These are phyloP conservation scores for Julus scanicus DNA, from an alignment of 2,888 invertebrate species.

Conservation along the genomic window DNA sequence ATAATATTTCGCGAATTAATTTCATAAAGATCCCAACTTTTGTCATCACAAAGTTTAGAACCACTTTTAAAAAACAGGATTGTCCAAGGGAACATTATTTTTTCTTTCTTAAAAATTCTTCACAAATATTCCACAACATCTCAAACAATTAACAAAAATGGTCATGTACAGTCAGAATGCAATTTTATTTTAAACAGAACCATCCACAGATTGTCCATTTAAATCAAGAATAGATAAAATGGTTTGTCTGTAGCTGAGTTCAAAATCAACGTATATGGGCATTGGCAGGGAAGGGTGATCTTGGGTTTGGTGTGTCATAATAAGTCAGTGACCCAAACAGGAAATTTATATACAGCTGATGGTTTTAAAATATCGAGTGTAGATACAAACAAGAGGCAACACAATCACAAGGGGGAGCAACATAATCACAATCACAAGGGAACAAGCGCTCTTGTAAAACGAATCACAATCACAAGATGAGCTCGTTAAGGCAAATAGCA, in stretches of 20 bases:
- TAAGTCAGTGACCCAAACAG: not conserved
- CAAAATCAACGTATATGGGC: not conserved
- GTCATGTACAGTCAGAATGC: not conserved
- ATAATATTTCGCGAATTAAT: too few relatives aligned
- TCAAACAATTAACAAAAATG: not conserved
- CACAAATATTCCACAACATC: not conserved
- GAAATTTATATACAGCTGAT: not conserved
- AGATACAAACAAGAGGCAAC: not conserved
- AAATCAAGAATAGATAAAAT: not conserved
- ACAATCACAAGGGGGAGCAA: not conserved
- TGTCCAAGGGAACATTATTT: too few relatives aligned
- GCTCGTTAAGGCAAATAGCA: constrained; percentile 5
- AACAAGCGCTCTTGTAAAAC: not conserved
- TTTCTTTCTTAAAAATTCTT: too few relatives aligned
- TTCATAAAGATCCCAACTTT: too few relatives aligned
- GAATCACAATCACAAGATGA: not conserved
- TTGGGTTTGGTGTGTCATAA: not conserved
- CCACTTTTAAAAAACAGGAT: too few relatives aligned
- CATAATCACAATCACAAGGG: not conserved
- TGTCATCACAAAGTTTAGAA: not conserved
- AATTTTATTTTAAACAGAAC: not conserved
- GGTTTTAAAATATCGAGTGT: not conserved
- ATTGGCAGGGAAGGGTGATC: not conserved
- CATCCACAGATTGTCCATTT: not conserved
- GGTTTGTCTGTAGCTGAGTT: too few relatives aligned